These are phyloP conservation scores for Laticauda laticaudata DNA, from an alignment of 2,113 vertebrate genomes.

Conservation along the genomic window DNA sequence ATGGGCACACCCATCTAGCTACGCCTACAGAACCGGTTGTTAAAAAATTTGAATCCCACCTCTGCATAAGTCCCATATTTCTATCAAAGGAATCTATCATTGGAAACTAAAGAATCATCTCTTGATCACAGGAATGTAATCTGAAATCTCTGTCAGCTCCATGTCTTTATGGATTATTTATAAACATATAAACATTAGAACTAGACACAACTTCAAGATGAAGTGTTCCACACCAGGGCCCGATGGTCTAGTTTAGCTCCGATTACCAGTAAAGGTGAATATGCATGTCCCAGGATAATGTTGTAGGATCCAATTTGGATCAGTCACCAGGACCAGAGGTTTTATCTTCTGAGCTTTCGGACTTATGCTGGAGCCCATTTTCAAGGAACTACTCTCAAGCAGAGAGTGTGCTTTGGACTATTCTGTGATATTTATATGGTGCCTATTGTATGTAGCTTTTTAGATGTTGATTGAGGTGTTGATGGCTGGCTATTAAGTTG, in stretches of 20 bases:
- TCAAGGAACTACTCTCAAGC: not conserved
- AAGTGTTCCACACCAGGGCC: not conserved
- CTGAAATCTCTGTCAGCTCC: not conserved
- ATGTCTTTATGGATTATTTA: not conserved
- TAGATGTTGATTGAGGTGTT: not conserved
- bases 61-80: not conserved
- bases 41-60: no score
- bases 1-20: no score
- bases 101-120: not conserved
- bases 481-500: not conserved
- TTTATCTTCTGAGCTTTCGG: not conserved
- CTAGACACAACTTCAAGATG: not conserved
- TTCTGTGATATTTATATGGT: not conserved
- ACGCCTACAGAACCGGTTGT: no score
- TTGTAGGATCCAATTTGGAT: not conserved
- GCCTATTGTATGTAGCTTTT: not conserved
- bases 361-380: not conserved
- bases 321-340: not conserved
- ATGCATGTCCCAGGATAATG: not conserved
- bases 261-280: not conserved
- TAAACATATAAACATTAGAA: not conserved
- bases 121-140: not conserved
- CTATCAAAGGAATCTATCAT: not conserved
- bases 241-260: not conserved
- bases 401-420: not conserved